Percentiles rank a stretch among this genome's conserved stretches.
phyloP scores from a whole-genome alignment of 23 tunicate genomes.

The Corella eumyota region DNA sequence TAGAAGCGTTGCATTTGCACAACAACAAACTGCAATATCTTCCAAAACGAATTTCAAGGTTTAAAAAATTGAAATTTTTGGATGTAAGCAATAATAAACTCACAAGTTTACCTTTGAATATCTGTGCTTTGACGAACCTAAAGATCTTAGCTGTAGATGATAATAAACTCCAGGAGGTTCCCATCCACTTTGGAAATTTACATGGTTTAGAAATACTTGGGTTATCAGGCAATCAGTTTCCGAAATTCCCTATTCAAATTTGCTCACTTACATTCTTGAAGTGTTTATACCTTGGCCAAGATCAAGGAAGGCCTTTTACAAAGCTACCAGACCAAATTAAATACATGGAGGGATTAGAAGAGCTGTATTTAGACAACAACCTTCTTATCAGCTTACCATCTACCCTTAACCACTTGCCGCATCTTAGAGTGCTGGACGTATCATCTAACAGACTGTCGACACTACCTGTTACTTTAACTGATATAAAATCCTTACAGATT shows the following conservation, averaged over 20 bases:
- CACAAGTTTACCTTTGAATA: conserved; percentile 45
- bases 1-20: conserved; percentile 55
- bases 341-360: conserved; percentile 24
- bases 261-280: conserved; percentile 46
- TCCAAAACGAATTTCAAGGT: conserved; percentile 70
- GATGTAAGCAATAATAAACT: conserved; percentile 34
- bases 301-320: conserved; percentile 56
- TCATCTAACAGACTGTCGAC: conserved; percentile 60
- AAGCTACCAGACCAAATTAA: conserved; percentile 81
- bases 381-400: conserved; percentile 39
- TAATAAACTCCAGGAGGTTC: conserved; percentile 42
- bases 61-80: conserved; percentile 26
- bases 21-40: conserved; percentile 38
- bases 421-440: conserved; percentile 40
- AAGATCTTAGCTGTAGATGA: conserved; percentile 66
- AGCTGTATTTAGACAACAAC: conserved; percentile 65
- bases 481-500: too few species aligned
- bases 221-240: conserved; percentile 81
- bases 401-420: conserved; percentile 21
- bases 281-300: conserved; percentile 76
- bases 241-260: conserved; percentile 38
- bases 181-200: conserved; percentile 52
- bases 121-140: conserved; percentile 48
- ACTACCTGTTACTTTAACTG: conserved; percentile 31
- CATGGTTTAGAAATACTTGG: conserved; percentile 40